Base-by-base conservation (phyloP, 2,797 vertebrate species). In the Alcedo quadribrachys region DNA sequence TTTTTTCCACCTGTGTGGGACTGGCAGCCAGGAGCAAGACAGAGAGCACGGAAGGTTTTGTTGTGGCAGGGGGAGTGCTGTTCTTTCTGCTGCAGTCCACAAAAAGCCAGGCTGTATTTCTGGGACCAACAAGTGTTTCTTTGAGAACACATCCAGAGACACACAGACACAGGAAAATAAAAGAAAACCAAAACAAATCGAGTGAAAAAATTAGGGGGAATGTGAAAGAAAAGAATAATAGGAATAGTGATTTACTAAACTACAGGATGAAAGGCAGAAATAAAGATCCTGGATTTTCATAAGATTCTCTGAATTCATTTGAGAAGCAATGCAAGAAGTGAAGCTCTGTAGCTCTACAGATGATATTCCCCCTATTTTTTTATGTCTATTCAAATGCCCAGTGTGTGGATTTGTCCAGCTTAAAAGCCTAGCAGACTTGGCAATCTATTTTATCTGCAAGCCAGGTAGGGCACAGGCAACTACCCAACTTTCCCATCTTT, bases 381-480 rank as follows among this genome's bases (percentile, higher is more conserved):
- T 27, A 30, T 50, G 65, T 50, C 83, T 75, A 13, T 84, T 83
- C 86, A 83, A 75, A 60, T 5, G 67, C 82, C 87, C 32, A 32
- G 78, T 15, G 63, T 42, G 89, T 33, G 89, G 85, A 65, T 89
- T 90, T 76, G 93, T 87, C 81, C 60, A 57, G 89, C 79, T 89
- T 70, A 28, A 54, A 93, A 83, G 89, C 8, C 81, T 33, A 51
- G 75, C 63, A 81, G 89, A 3, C 75, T 86, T 73, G 89, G 89
- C 81, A 75, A 55, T 13, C 58, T 20, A 87, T 71, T 95, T 94
- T 93, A 90, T 94, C 81, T 50, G n/a, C 71, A 62, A 75, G 93
- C 93, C 94, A 95, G 94, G 91, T 93, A 89, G 87, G 84, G 85
- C 81, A 68, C 84, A 65, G 94, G 75, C 87, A 57, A 19, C 55